A percentile compares a stretch with the other conserved stretches of the same genome.
Conservation (phyloP, 2,888 invertebrate species). For the Apamea sordens region DNA sequence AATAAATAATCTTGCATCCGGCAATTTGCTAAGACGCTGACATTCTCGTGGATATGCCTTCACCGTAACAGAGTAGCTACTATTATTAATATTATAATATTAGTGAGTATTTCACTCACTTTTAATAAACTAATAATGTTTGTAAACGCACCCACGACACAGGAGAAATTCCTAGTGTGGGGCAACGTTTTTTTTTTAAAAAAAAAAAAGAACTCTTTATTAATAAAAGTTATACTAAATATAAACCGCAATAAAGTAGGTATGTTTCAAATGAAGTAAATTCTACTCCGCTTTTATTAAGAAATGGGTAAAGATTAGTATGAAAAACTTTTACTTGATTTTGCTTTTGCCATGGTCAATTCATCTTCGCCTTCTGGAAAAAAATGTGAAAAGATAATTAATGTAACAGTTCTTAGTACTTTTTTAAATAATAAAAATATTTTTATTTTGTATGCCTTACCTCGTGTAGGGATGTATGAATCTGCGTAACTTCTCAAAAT, state of each 20-base stretch:
- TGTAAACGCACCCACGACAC: too few relatives aligned
- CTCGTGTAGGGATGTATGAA: neutral
- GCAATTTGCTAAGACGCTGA: neutral
- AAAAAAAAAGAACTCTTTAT: too few relatives aligned
- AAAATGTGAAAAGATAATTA: neutral
- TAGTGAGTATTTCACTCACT: too few relatives aligned
- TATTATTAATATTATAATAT: too few relatives aligned
- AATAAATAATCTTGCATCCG: neutral
- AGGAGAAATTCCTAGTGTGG: too few relatives aligned
- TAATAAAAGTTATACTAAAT: neutral
- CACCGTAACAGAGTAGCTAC: neutral
- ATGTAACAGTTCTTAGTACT: neutral
- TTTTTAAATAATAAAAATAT: neutral
- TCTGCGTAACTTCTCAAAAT: constrained; percentile 16
- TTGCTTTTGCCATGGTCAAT: constrained; percentile 22
- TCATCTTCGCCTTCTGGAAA: constrained; percentile 20
- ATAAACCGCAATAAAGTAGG: neutral
- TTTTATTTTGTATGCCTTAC: constrained; percentile 12
- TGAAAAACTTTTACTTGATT: constrained; percentile 27
- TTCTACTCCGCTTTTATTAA: neutral
- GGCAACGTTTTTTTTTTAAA: too few relatives aligned
- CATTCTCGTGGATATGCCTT: neutral
- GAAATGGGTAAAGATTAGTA: neutral
- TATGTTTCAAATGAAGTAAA: neutral
- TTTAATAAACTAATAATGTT: too few relatives aligned